Evolutionary conservation across 2,888 invertebrate species (phyloP).

Genomic region (Microctonus brassicae): DNA sequence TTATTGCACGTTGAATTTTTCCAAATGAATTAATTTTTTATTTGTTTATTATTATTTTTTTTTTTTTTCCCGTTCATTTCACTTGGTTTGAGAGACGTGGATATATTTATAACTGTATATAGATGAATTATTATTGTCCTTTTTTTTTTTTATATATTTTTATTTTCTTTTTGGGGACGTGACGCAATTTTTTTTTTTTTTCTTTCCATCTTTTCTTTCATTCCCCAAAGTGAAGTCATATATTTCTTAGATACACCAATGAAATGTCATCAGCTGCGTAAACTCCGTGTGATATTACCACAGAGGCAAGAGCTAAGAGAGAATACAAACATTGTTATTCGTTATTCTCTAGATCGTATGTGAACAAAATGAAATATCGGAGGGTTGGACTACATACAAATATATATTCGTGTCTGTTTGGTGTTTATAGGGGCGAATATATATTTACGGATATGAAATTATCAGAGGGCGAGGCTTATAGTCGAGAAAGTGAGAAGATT

Average conservation of each 20-base stretch:
- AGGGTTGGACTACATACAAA: neutral
- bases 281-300: neutral
- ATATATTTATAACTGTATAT: too few species aligned
- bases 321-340: neutral
- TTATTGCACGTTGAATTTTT: neutral
- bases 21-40: neutral
- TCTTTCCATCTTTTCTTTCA: too few species aligned
- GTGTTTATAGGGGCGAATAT: neutral
- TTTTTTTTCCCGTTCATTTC: neutral
- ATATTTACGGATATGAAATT: conserved; percentile 14
- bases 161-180: too few species aligned
- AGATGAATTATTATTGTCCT: too few species aligned
- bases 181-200: too few species aligned
- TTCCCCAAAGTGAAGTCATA: too few species aligned
- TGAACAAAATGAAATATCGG: conserved; percentile 6
- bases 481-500: conserved; percentile 34
- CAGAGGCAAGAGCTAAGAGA: neutral
- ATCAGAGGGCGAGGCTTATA: conserved; percentile 17
- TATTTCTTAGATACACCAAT: too few species aligned
- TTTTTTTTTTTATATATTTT: too few species aligned
- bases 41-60: too few species aligned
- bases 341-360: neutral
- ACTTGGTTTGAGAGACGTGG: too few species aligned
- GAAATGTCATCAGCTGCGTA: conserved; percentile 27
- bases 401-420: conserved; percentile 6